A percentile compares a stretch with the other conserved stretches of the same genome.
phyloP scores from a whole-genome alignment of 1,140 invertebrate species.

The Epicauta chinensis region DNA sequence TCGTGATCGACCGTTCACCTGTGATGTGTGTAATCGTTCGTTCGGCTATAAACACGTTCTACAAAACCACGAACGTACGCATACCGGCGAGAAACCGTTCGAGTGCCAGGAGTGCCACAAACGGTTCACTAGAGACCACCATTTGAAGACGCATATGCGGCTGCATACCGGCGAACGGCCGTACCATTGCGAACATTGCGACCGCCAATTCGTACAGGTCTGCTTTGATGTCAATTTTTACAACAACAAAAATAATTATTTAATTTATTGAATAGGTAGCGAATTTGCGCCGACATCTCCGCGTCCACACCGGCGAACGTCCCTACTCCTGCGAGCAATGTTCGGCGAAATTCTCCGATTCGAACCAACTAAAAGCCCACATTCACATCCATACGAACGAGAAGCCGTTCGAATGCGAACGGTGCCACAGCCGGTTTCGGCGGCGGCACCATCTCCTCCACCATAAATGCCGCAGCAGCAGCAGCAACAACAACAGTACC shows the following conservation, averaged over 20 bases:
- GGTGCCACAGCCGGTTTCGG: constrained; percentile 70
- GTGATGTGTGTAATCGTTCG: constrained; percentile 72
- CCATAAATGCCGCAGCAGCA: constrained; percentile 63
- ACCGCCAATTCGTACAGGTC: constrained; percentile 84
- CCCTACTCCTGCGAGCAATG: constrained; percentile 91
- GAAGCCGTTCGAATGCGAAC: constrained; percentile 76
- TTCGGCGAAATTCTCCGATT: constrained; percentile 84
- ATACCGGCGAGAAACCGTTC: constrained; percentile 95
- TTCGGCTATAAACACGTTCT: constrained; percentile 94
- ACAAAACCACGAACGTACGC: constrained; percentile 93
- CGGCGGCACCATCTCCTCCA: constrained; percentile 77
- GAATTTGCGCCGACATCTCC: constrained; percentile 85
- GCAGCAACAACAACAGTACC: constrained; percentile 26
- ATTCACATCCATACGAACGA: constrained; percentile 83
- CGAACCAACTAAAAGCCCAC: constrained; percentile 90
- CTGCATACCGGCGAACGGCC: constrained; percentile 92
- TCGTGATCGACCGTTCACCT: constrained; percentile 80
- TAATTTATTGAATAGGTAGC: constrained; percentile 47
- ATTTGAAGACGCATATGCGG: constrained; percentile 88
- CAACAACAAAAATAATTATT: no score
- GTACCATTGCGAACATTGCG: constrained; percentile 86
- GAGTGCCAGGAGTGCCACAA: constrained; percentile 92
- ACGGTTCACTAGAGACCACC: constrained; percentile 92
- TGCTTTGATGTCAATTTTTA: no score
- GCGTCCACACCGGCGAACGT: constrained; percentile 93